Evolutionary conservation across 2,797 vertebrate species (phyloP).

Genomic region (Cirrhinus molitorella): DNA sequence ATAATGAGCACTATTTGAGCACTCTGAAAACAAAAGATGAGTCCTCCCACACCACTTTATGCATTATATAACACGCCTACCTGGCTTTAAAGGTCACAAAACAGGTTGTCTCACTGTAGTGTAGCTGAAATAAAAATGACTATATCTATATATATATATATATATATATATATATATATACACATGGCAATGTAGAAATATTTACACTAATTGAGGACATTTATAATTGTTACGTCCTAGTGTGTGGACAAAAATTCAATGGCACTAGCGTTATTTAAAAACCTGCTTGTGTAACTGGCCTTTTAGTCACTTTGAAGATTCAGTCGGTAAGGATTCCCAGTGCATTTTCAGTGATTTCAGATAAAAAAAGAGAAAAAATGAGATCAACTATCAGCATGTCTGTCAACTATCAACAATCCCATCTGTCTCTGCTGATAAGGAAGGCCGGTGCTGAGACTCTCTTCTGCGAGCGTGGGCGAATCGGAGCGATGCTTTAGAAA

Average conservation of each 20-base stretch:
- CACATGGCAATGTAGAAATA: background rate
- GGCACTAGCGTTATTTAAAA: slow-evolving; percentile 73
- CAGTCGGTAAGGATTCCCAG: slow-evolving; percentile 72
- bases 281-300: slow-evolving; percentile 71
- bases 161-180: too few species aligned
- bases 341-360: slow-evolving; percentile 75
- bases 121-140: background rate
- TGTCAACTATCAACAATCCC: slow-evolving; percentile 83
- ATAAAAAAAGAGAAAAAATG: slow-evolving; percentile 65
- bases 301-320: slow-evolving; percentile 80
- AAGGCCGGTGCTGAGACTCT: slow-evolving; percentile 65
- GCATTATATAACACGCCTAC: slow-evolving; percentile 27
- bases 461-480: slow-evolving; percentile 67
- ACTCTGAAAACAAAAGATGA: slow-evolving; percentile 47
- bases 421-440: slow-evolving; percentile 82
- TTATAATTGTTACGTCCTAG: slow-evolving; percentile 43
- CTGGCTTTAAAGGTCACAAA: slow-evolving; percentile 15
- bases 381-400: slow-evolving; percentile 82
- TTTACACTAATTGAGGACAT: background rate
- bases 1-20: slow-evolving; percentile 24
- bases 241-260: slow-evolving; percentile 57
- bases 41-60: slow-evolving; percentile 42
- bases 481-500: slow-evolving; percentile 66
- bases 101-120: background rate
- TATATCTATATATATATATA: too few species aligned